phyloP scores from a whole-genome alignment of 2,888 invertebrate species.

The Acleris sparsana region DNA sequence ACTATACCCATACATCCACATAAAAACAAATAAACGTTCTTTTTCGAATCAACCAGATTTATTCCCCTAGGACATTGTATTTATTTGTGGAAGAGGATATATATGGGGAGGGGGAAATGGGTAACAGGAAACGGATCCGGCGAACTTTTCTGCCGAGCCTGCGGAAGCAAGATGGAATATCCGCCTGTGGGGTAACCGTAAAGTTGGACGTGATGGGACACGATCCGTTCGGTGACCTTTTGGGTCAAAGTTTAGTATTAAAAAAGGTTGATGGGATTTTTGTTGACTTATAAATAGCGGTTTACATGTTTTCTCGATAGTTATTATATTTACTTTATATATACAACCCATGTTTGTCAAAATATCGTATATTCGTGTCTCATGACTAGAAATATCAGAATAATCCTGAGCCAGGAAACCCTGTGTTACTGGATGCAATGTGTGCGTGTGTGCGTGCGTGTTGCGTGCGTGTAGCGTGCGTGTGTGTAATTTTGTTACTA shows the following conservation, averaged over 20 bases:
- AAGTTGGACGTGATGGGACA: slow-evolving; percentile 29
- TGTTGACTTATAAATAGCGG: neutral
- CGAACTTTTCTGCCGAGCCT: slow-evolving; percentile 73
- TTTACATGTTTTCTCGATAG: too few species aligned
- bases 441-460: too few species aligned
- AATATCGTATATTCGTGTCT: too few species aligned
- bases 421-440: too few species aligned
- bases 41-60: slow-evolving; percentile 66
- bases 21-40: slow-evolving; percentile 53
- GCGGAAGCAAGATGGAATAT: slow-evolving; percentile 64
- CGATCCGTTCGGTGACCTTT: neutral
- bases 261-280: neutral
- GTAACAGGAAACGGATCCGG: slow-evolving; percentile 80
- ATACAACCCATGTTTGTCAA: too few species aligned
- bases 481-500: too few species aligned
- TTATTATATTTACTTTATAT: too few species aligned
- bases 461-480: too few species aligned
- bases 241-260: neutral
- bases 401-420: too few species aligned
- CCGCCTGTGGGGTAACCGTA: slow-evolving; percentile 58
- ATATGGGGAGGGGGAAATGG: slow-evolving; percentile 56
- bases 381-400: too few species aligned
- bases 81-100: slow-evolving; percentile 63
- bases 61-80: slow-evolving; percentile 66
- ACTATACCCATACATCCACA: neutral